phyloP scores from a whole-genome alignment of 2,797 vertebrate species.

The Sebastes itinus region DNA sequence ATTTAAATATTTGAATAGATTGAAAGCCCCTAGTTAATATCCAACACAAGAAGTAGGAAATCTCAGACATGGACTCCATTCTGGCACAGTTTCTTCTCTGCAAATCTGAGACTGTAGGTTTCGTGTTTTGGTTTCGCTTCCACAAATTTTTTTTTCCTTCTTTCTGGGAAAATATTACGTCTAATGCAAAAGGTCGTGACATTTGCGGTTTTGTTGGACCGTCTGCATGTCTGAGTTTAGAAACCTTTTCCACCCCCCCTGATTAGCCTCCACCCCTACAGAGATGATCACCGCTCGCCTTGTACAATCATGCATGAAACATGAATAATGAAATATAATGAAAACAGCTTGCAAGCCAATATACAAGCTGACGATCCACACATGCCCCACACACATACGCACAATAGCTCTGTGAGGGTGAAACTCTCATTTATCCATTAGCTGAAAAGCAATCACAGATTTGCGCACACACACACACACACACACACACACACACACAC shows the following conservation, averaged over 20 bases:
- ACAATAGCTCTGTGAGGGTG: slow-evolving; percentile 45
- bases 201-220: slow-evolving; percentile 46
- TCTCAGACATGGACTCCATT: slow-evolving; percentile 21
- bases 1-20: too few relatives aligned
- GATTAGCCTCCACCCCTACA: slow-evolving; percentile 59
- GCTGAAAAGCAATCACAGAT: slow-evolving; percentile 68
- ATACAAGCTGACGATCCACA: slow-evolving; percentile 65
- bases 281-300: slow-evolving; percentile 62
- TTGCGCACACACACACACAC: neutral
- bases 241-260: slow-evolving; percentile 42
- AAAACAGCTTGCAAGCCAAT: slow-evolving; percentile 75
- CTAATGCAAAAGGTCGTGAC: slow-evolving; percentile 46
- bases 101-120: slow-evolving; percentile 10
- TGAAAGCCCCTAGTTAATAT: neutral
- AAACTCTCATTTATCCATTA: slow-evolving; percentile 74
- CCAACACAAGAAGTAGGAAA: slow-evolving; percentile 31
- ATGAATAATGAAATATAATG: slow-evolving; percentile 80
- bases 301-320: slow-evolving; percentile 77
- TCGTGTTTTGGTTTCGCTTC: slow-evolving; percentile 8
- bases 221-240: slow-evolving; percentile 48
- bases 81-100: neutral
- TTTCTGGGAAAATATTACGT: slow-evolving; percentile 28
- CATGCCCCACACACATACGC: slow-evolving; percentile 39
- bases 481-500: slow-evolving; percentile 1
- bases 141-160: neutral